Base-by-base conservation (phyloP, 2,113 vertebrate genomes). In the Cavia aperea region DNA sequence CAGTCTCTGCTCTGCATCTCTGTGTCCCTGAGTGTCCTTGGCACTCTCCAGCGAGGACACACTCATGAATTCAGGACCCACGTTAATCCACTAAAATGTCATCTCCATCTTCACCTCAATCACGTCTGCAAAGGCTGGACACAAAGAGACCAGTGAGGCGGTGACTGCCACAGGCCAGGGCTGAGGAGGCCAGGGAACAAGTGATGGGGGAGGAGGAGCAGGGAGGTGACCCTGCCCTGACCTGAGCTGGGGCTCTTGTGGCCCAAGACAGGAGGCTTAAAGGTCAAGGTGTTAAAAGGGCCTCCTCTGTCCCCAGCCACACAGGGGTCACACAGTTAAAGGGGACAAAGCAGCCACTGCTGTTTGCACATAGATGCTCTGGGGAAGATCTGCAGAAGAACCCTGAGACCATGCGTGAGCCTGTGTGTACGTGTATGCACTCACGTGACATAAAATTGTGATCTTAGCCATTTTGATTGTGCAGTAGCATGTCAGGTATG, bases 361-460 rank as follows among this genome's bases (percentile, higher is more conserved):
- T 83, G 60, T 90, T 51, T n/a, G 65, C 63, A 65, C 18, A 33
- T 0, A 15, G n/a, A 24, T 65, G 58, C 58, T 77, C 56, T 16
- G 33, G 26, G 36, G 83, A 58, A 24, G 29, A 81, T 3, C 65
- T 29, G 14, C 86, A 81, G 36, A 89, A 51, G 58, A 66, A 51
- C 6, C 7, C 46, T 16, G 49, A 26, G 56, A 29, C 24, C 60
- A 13, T 49, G 73, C 29, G n/a, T 66, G 81, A 31, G n/a, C 19
- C 24, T 8, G 66, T n/a, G 39, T 8, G 66, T n/a, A 3, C 12
- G 2, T 26, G 8, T 24, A 12, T 18, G 7, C 7, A 9, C n/a
- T 21, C 63, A 49, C 33, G 1, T 15, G 54, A 33, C 84, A 26
- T 75, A 73, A 81, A 24, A 79, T 19, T 33, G 11, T 33, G 7